Evolutionary conservation across 1,140 invertebrate genomes (phyloP), one percentile per base, ranked within the genome.

Genomic region (Heliconius hewitsoni): DNA sequence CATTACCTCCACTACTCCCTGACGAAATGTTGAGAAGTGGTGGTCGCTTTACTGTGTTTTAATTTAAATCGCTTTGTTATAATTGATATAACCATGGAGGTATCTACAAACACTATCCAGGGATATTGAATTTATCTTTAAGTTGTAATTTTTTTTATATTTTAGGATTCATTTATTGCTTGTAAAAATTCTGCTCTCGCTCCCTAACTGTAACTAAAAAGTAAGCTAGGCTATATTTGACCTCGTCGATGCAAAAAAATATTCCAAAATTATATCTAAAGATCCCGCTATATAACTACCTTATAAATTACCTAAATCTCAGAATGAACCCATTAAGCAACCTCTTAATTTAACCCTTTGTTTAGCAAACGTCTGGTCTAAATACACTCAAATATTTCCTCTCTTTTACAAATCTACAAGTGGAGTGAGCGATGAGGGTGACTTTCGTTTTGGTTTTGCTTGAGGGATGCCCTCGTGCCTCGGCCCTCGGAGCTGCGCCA

Each of bases 351-450:
- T 66, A 66, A 27, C 60, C 60, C 60, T 66, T 66, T 66, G 60
- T 66, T 30, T 66, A 13, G 23, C 60, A 66, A 66, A 66, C 23
- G 60, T 66, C 60, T 66, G 60, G 60, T 66, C 55, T 66, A 66
- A 66, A 66, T 30, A 66, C 60, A 66, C 11, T 27, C 27, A 66
- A 66, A 66, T 66, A 66, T 66, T 66, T 66, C 27, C 60, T 60
- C 57, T 60, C 60, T 66, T 27, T 30, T 27, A 66, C 60, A 30
- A 66, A 66, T 30, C 57, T 66, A 66, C 27, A 66, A 66, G 60
- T 66, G 60, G 27, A 66, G 23, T 66, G 60, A 66, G 60, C 23
- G 60, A 66, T 66, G 23, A 66, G 23, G 23, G 23, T 30, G 60
- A 30, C 30, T 66, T 30, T 66, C 60, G 60, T 66, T 66, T 66